Evolutionary conservation across 2,113 vertebrate species (phyloP), one percentile per base, ranked within the genome.

Genomic region (Nyctereutes procyonoides): DNA sequence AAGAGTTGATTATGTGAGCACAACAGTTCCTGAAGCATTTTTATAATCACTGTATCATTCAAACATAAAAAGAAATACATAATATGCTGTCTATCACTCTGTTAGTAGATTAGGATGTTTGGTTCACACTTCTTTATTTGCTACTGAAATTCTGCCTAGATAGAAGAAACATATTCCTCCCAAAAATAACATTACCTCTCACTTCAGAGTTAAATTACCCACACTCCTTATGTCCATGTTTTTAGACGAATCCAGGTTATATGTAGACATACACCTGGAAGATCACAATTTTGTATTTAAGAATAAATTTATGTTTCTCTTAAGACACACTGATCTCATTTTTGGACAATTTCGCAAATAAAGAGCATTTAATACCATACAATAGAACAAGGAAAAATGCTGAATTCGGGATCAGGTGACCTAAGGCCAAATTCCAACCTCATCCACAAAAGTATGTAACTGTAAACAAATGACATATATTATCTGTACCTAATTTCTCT

Each of bases 31-130:
- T 13, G 15, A 92, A 83, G 73, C 73, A n/a, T 95, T 95, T 97
- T 74, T 71, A 90, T 95, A 97, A 97, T 96, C 91, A 98, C 32
- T 55, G 22, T 22, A 69, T 88, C 77, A 89, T 97, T 98, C 86
- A 97, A 90, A 97, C 88, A 88, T 92, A 90, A 96, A 96, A 93
- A 74, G 76, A 94, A 94, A 97, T 74, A 77, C 32, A 85, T 76
- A 92, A 85, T 82, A 63, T 81, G 88, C 89, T 97, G n/a, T 91
- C 71, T 89, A 69, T 91, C 91, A 93, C 85, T 98, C 56, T 56
- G 77, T 63, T 55, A 71, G 15, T 51, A 28, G 35, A 82, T 79
- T 86, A 63, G 56, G 43, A 53, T 89, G 35, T 88, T 92, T 95
- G 63, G 17, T 80, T 96, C 93, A 79, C 76, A 92, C 63, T 67